phyloP scores from a whole-genome alignment of 2,888 invertebrate species.

The Dryomyza anilis region DNA sequence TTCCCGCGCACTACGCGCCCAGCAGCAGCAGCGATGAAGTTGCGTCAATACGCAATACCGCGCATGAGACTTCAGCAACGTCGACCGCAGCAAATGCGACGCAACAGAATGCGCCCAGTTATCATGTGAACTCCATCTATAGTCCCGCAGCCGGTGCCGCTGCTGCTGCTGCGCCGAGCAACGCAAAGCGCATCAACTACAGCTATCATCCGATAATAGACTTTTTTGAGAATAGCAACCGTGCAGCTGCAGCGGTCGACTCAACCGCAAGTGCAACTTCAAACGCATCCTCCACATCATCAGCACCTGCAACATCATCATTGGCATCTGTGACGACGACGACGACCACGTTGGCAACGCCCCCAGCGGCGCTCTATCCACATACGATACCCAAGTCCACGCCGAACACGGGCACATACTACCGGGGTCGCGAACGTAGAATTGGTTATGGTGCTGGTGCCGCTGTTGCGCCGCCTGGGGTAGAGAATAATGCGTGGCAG shows the following conservation, averaged over 20 bases:
- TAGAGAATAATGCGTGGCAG: conserved; percentile 45
- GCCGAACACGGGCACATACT: conserved; percentile 18
- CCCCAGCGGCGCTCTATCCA: conserved; percentile 27
- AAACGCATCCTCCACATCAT: conserved; percentile 30
- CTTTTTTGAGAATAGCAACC: conserved; percentile 68
- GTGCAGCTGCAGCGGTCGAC: conserved; percentile 32
- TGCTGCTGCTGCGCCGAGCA: conserved; percentile 31
- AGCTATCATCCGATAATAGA: conserved; percentile 85
- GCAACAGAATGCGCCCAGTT: conserved; percentile 32
- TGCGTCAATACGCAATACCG: conserved; percentile 41
- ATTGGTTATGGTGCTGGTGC: conserved; percentile 48
- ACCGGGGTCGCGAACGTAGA: conserved; percentile 43
- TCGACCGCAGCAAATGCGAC: too few species aligned
- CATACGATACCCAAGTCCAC: conserved; percentile 35
- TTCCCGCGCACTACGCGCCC: conserved; percentile 38
- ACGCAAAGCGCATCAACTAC: conserved; percentile 70
- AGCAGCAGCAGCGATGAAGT: conserved; percentile 28
- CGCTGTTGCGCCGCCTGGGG: conserved; percentile 30
- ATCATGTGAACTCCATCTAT: conserved; percentile 44
- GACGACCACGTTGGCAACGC: conserved; percentile 19
- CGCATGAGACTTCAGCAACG: conserved; percentile 35
- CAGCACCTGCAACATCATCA: conserved; percentile 30
- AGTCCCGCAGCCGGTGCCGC: conserved; percentile 30
- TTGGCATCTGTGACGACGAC: background rate
- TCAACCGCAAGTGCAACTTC: conserved; percentile 28